A percentile compares a stretch with the other conserved stretches of the same genome.
Conservation (phyloP, 2,113 vertebrate genomes). For the Lethenteron reissneri region DNA sequence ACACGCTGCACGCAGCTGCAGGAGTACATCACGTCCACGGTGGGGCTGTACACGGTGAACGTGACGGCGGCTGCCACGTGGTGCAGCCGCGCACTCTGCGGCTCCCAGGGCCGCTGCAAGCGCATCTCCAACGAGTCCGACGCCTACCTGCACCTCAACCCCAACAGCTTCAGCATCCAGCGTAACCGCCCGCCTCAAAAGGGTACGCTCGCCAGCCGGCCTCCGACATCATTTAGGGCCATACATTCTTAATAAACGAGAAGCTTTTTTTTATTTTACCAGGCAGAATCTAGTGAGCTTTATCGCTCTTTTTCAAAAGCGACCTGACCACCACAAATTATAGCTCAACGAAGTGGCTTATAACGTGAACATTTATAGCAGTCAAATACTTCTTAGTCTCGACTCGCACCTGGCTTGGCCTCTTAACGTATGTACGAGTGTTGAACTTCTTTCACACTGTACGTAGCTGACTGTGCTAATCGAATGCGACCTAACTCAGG, state of each 20-base stretch:
- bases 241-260: not conserved
- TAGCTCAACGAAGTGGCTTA: no score
- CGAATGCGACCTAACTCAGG: no score
- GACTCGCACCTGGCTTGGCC: no score
- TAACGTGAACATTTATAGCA: no score
- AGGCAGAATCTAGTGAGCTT: no score
- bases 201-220: not conserved
- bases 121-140: constrained; percentile 21
- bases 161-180: constrained; percentile 29
- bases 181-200: constrained; percentile 8
- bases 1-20: constrained; percentile 42
- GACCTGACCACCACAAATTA: no score
- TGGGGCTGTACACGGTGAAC: constrained; percentile 61
- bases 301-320: no score
- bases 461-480: no score
- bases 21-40: constrained; percentile 31
- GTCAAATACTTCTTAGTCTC: no score
- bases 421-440: no score
- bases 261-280: no score
- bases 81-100: constrained; percentile 47
- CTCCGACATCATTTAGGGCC: not conserved
- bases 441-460: no score
- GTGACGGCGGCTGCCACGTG: constrained; percentile 38
- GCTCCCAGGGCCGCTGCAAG: constrained; percentile 43
- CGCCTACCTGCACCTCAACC: constrained; percentile 39